Evolutionary conservation across 2,113 vertebrate genomes (phyloP).

Genomic region (Xenopus borealis): DNA sequence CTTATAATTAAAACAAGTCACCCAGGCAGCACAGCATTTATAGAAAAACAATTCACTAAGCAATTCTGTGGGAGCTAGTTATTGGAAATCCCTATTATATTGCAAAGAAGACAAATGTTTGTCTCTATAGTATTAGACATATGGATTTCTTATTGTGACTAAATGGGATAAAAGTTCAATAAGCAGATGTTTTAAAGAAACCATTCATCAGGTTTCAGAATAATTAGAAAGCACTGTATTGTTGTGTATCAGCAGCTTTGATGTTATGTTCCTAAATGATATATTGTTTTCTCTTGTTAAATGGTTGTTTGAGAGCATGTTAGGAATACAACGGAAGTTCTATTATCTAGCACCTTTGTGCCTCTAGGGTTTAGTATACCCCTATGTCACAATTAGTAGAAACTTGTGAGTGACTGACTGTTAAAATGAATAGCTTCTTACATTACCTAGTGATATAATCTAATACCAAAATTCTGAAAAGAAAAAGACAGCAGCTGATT

Average conservation of each 20-base stretch:
- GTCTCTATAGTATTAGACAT: constrained; percentile 11
- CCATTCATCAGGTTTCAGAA: constrained; percentile 20
- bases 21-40: constrained; percentile 21
- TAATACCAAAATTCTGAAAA: no score
- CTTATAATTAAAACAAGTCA: constrained; percentile 38
- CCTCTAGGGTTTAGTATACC: background rate
- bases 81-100: constrained; percentile 26
- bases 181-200: constrained; percentile 8
- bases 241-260: constrained; percentile 22
- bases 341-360: background rate
- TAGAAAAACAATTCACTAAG: constrained; percentile 28
- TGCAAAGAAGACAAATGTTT: constrained; percentile 27
- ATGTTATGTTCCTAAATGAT: constrained; percentile 3
- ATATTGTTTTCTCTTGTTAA: constrained; percentile 4
- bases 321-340: constrained; percentile 6
- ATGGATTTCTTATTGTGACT: constrained; percentile 33
- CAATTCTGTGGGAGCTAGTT: constrained; percentile 13
- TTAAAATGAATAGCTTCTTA: background rate
- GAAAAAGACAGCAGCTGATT: no score
- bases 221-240: constrained; percentile 27
- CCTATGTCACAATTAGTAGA: background rate
- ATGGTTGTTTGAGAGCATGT: background rate
- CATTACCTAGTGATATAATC: no score
- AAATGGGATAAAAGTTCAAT: constrained; percentile 35
- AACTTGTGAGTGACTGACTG: background rate